Percentiles rank a stretch among this genome's conserved stretches.
Conservation (phyloP, 53 echinoderm and acorn worm genomes). For the Zoroaster sp. region DNA sequence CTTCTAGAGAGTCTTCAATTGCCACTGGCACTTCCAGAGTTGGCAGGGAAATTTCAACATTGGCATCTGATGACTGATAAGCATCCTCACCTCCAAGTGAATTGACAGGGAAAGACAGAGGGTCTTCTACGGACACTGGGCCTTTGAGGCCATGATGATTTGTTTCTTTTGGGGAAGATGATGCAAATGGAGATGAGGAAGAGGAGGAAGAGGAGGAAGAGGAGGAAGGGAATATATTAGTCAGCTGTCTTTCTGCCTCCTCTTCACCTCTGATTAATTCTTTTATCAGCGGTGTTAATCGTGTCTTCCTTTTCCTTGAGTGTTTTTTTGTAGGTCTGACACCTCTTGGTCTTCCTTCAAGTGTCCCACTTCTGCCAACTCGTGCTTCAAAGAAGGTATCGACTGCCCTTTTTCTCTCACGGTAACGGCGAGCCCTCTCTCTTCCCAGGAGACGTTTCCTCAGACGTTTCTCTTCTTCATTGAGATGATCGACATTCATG, state of each 20-base stretch:
- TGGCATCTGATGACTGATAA: background rate
- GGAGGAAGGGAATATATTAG: too few species aligned
- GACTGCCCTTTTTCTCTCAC: constrained; percentile 9
- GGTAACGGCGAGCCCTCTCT: constrained; percentile 41
- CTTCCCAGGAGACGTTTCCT: constrained; percentile 7
- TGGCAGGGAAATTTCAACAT: background rate
- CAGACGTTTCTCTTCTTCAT: constrained; percentile 21
- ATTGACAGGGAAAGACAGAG: background rate
- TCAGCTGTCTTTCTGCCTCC: background rate
- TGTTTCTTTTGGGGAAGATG: background rate
- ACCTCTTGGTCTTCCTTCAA: background rate
- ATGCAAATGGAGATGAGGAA: background rate
- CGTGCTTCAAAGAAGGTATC: background rate
- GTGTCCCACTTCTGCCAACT: background rate
- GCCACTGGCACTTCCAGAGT: background rate
- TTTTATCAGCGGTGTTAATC: background rate
- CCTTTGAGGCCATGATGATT: background rate
- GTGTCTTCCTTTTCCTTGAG: background rate
- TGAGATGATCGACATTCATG: constrained; percentile 16
- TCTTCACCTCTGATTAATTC: background rate
- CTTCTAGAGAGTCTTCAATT: background rate
- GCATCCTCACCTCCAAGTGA: background rate
- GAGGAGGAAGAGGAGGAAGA: background rate
- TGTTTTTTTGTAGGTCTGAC: background rate
- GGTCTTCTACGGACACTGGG: background rate